Evolutionary conservation across 2,797 vertebrate species (phyloP), one percentile per base, ranked within the genome.

Genomic region (Rhinichthys osculus): DNA sequence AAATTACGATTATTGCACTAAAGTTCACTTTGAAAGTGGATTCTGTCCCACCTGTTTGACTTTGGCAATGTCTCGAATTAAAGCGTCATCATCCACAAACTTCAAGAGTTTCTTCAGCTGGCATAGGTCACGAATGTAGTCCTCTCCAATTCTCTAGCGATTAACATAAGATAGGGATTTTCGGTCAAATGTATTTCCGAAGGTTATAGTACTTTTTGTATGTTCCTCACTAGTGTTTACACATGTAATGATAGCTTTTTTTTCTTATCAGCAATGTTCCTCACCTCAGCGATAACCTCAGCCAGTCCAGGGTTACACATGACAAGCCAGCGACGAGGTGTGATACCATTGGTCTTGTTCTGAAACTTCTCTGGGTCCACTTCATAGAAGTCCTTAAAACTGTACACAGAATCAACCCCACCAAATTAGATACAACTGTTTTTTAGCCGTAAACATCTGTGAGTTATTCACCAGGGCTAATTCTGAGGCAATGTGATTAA

Each of bases 331-430:
- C 97, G 96, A 1, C 97, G 92, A 1, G 97, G 97, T 0, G 97
- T 98, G 93, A 98, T 97, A 4, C 97, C 97, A 0, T 98, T 98
- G 88, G 97, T 97, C 91, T 97, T 97, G 91, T 98, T 98, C 94
- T 98, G 97, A 89, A 98, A 98, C 90, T 98, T 98, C 10, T 96
- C 50, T 1, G 97, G 97, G 86, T 98, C 97, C 1, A 94, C 84
- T 0, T 97, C 93, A 1, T 95, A 94, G 89, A 96, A 95, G 73
- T 95, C 95, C 86, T 94, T 95, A 82, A 95, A 96, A 82, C 67
- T 84, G 70, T 23, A 62, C 10, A 83, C 23, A 84, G 27, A 76
- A 64, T 74, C 42, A 74, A 72, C 19, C 23, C n/a, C 17, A 62
- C 17, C 42, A 38, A 11, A n/a, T 83, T n/a, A 76, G 54, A 17